phyloP scores from a whole-genome alignment of 2,888 invertebrate genomes.

The Lasioglossum oenotherae region DNA sequence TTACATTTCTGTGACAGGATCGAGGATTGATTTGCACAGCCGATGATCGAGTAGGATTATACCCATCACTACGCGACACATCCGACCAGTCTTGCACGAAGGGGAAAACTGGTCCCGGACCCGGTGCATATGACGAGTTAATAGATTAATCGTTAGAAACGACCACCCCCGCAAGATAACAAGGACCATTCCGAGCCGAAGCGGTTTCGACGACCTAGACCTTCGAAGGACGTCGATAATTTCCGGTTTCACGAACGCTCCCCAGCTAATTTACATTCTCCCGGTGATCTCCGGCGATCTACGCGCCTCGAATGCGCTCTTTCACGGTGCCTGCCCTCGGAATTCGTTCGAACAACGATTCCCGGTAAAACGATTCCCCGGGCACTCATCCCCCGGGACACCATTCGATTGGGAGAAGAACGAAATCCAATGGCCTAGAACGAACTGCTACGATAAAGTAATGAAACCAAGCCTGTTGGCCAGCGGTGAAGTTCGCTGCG shows the following conservation, averaged over 20 bases:
- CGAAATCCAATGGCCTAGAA: background rate
- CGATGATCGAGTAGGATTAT: background rate
- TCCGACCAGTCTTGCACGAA: conserved; percentile 58
- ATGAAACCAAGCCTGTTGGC: conserved; percentile 7
- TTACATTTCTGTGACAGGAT: background rate
- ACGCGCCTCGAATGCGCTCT: conserved; percentile 22
- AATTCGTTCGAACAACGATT: conserved; percentile 9
- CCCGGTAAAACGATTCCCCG: background rate
- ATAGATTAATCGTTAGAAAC: conserved; percentile 76
- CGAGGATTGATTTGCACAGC: background rate
- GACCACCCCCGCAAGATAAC: conserved; percentile 45
- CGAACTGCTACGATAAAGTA: conserved; percentile 12
- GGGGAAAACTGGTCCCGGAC: conserved; percentile 60
- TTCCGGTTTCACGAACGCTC: conserved; percentile 57
- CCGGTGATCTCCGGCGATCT: conserved; percentile 35
- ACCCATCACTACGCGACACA: background rate
- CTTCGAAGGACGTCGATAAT: conserved; percentile 67
- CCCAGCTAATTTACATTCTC: conserved; percentile 59
- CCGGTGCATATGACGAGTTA: conserved; percentile 72
- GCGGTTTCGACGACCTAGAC: conserved; percentile 72
- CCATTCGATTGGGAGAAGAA: background rate
- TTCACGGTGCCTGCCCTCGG: conserved; percentile 20
- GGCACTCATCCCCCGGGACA: conserved; percentile 8
- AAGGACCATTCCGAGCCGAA: conserved; percentile 9
- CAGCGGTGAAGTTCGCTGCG: background rate